A percentile compares a stretch with the other conserved stretches of the same genome.
Evolutionary conservation across 2,113 vertebrate species (phyloP).

Genomic region (Megaceryle maxima): DNA sequence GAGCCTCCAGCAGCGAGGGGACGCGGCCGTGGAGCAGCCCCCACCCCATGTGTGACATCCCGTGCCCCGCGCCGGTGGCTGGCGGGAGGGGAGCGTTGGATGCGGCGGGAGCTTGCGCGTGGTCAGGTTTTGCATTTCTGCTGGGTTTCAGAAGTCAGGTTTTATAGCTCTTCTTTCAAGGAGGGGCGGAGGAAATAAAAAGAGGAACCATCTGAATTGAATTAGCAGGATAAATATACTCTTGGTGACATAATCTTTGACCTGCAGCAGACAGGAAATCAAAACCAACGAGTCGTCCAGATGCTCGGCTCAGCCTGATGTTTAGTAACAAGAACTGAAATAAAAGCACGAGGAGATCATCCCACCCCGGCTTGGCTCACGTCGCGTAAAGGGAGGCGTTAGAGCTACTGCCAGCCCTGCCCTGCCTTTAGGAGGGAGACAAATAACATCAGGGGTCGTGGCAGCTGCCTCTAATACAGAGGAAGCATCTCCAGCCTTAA

Average conservation of each 20-base stretch:
- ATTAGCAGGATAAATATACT: conserved; percentile 66
- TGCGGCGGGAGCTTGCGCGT: background rate
- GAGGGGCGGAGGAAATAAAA: background rate
- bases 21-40: background rate
- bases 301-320: background rate
- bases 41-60: background rate
- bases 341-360: background rate
- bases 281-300: conserved; percentile 14
- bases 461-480: rapidly evolving
- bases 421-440: background rate
- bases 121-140: background rate
- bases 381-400: background rate
- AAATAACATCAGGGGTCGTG: background rate
- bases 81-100: background rate
- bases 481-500: background rate
- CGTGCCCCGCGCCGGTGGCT: rapidly evolving
- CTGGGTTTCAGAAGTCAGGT: background rate
- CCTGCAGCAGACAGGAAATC: conserved; percentile 66
- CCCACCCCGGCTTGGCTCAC: background rate
- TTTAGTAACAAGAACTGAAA: conserved; percentile 18
- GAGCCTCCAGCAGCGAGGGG: background rate
- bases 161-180: background rate
- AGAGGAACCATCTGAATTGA: conserved; percentile 54
- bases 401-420: background rate
- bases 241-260: conserved; percentile 70